A percentile compares a stretch with the other conserved stretches of the same genome.
Evolutionary conservation across 2,797 vertebrate genomes (phyloP).

Genomic region (Coranthus polyacanthus): DNA sequence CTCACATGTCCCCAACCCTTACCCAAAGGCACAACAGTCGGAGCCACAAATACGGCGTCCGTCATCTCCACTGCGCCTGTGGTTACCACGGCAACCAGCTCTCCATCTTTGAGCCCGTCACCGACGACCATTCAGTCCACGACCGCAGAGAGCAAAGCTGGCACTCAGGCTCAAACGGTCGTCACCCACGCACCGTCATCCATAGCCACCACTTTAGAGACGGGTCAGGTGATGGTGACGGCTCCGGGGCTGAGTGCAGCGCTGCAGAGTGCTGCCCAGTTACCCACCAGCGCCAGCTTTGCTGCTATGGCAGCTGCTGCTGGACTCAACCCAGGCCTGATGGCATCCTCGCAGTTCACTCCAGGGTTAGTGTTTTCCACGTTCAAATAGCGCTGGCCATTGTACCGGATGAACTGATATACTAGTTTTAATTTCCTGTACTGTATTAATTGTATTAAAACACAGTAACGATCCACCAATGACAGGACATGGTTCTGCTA

Average conservation of each 20-base stretch:
- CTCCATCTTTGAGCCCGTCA: conserved; percentile 92
- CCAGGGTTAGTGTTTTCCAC: conserved; percentile 88
- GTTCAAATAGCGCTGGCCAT: not conserved
- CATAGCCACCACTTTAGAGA: conserved; percentile 86
- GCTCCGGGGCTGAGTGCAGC: conserved; percentile 91
- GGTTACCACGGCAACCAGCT: conserved; percentile 87
- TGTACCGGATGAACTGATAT: no score
- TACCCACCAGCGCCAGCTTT: conserved; percentile 94
- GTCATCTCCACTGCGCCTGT: conserved; percentile 95
- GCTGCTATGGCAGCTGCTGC: conserved; percentile 98
- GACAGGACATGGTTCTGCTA: no score
- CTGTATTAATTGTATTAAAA: no score
- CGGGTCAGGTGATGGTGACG: conserved; percentile 96
- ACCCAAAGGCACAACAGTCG: conserved; percentile 88
- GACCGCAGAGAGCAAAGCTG: conserved; percentile 79
- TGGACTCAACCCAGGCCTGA: conserved; percentile 93
- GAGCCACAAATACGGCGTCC: conserved; percentile 90
- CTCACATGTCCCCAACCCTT: not conserved
- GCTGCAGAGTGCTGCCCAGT: conserved; percentile 90
- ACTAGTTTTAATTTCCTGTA: no score
- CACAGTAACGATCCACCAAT: no score
- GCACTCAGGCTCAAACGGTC: conserved; percentile 69
- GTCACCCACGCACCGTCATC: conserved; percentile 90
- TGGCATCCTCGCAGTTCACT: conserved; percentile 95
- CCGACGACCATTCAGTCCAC: conserved; percentile 84